Percentiles rank a stretch among this genome's conserved stretches.
phyloP scores from a whole-genome alignment of 2,113 vertebrate species.

The Rhinopomastus cyanomelas region DNA sequence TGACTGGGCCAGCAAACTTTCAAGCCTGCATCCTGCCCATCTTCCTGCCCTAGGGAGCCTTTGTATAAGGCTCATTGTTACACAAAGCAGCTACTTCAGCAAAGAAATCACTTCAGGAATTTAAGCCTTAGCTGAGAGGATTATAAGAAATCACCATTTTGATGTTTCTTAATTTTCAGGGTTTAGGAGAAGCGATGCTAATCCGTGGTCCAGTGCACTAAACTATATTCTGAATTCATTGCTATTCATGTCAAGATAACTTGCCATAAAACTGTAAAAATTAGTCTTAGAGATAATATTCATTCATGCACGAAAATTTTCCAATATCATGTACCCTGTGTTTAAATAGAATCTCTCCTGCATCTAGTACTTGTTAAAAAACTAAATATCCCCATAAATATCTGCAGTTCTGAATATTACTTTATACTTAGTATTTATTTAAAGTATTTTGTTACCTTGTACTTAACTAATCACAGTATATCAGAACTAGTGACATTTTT shows the following conservation, averaged over 20 bases:
- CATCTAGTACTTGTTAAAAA: neutral
- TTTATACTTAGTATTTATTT: neutral
- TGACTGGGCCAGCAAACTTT: constrained; percentile 37
- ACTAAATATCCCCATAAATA: neutral
- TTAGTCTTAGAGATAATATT: neutral
- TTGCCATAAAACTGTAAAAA: constrained; percentile 16
- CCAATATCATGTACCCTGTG: neutral
- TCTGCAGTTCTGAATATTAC: neutral
- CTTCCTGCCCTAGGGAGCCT: constrained; percentile 31
- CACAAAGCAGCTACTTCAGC: constrained; percentile 43
- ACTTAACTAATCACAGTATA: neutral
- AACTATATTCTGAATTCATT: neutral
- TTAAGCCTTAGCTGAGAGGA: constrained; percentile 11
- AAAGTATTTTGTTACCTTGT: neutral
- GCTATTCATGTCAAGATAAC: neutral
- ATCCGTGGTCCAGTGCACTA: neutral
- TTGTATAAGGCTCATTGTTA: constrained; percentile 68
- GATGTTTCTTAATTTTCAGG: constrained; percentile 43
- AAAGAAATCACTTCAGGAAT: constrained; percentile 52
- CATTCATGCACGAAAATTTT: constrained; percentile 26
- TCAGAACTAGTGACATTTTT: constrained; percentile 37
- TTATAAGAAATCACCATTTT: constrained; percentile 57
- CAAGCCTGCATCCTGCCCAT: constrained; percentile 49
- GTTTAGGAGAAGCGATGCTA: constrained; percentile 10
- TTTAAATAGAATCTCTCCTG: constrained; percentile 8